Evolutionary conservation across 2,888 invertebrate genomes (phyloP).

Genomic region (Hecatera dysodea): DNA sequence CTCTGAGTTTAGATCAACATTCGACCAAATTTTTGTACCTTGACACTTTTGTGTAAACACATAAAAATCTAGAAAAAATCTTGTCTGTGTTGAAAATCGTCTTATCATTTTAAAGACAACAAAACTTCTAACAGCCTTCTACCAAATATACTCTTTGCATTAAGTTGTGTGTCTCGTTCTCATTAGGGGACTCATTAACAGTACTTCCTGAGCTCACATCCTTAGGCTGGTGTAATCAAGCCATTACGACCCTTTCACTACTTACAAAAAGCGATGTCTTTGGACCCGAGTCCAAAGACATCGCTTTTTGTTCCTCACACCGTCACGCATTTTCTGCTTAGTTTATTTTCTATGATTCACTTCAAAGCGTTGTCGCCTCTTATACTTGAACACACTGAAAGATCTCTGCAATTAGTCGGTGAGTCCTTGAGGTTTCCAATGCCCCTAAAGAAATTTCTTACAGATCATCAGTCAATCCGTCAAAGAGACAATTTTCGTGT

Average conservation of each 20-base stretch:
- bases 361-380: conserved; percentile 16
- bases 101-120: not conserved
- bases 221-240: conserved; percentile 50
- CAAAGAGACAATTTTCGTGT: not conserved
- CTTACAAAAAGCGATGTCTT: too few species aligned
- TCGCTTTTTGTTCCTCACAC: conserved; percentile 39
- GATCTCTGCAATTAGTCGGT: not conserved
- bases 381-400: not conserved
- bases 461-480: not conserved
- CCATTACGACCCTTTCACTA: conserved; percentile 41
- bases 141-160: conserved; percentile 27
- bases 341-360: conserved; percentile 28
- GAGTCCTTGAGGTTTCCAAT: not conserved
- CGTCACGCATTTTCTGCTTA: conserved; percentile 32
- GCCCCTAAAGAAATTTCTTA: not conserved
- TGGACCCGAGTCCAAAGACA: conserved; percentile 28
- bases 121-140: not conserved
- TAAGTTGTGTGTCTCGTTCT: conserved; percentile 34
- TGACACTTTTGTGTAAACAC: too few species aligned
- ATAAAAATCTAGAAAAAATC: too few species aligned
- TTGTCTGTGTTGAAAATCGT: not conserved
- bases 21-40: too few species aligned
- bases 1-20: not conserved
- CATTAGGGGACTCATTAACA: conserved; percentile 50
- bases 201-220: conserved; percentile 41